phyloP scores from a whole-genome alignment of 2,888 invertebrate species.

The Ennomos erosarius region DNA sequence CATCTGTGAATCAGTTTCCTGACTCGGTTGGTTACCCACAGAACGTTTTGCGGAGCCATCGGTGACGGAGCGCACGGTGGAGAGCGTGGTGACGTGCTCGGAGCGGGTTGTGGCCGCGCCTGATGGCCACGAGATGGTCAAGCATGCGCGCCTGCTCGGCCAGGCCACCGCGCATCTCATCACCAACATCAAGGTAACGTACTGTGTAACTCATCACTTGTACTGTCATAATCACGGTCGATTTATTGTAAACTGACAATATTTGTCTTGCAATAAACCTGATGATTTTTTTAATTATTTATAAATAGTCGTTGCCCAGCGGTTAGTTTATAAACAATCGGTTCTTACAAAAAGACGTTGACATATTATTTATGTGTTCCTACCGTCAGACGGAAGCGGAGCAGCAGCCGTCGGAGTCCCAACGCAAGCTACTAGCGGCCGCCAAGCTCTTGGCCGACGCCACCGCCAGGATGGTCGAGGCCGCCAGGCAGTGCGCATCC shows the following conservation, averaged over 20 bases:
- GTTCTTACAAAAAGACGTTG: no score
- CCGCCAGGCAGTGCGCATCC: slow-evolving; percentile 96
- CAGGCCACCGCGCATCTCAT: slow-evolving; percentile 98
- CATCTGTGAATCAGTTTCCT: no score
- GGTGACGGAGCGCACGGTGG: slow-evolving; percentile 92
- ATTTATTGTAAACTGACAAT: no score
- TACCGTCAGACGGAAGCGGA: slow-evolving; percentile 92
- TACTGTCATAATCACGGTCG: no score
- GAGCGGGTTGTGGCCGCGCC: slow-evolving; percentile 94
- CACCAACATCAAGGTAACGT: slow-evolving; percentile 94
- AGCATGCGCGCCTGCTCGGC: slow-evolving; percentile 95
- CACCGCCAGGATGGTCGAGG: slow-evolving; percentile 98
- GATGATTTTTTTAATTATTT: no score
- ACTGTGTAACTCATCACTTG: no score
- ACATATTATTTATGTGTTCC: no score
- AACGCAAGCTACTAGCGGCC: slow-evolving; percentile 95
- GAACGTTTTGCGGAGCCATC: slow-evolving; percentile 87
- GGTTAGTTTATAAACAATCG: no score
- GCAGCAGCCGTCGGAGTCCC: slow-evolving; percentile 93
- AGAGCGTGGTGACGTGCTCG: slow-evolving; percentile 95
- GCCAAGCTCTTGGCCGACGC: slow-evolving; percentile 98
- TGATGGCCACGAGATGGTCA: slow-evolving; percentile 97
- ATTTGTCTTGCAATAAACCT: no score
- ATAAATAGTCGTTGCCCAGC: no score
- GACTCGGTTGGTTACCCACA: slow-evolving; percentile 29